These are phyloP conservation scores for Colaptes auratus DNA, from an alignment of 2,113 vertebrate species.

Conservation along the genomic window DNA sequence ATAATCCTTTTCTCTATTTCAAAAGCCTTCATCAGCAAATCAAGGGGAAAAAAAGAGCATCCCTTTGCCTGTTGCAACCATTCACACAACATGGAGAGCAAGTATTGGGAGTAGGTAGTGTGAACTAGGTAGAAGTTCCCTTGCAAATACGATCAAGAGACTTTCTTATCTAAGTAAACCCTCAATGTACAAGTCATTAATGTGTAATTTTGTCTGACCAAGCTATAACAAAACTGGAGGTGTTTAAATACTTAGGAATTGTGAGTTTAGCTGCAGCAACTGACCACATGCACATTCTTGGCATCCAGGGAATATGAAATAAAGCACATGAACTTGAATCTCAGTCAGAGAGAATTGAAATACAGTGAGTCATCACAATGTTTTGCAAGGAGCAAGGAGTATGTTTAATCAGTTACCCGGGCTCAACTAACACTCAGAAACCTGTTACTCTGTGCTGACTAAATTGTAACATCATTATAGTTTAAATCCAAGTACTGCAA, in stretches of 20 bases:
- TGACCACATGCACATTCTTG: neutral
- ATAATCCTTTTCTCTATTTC: neutral
- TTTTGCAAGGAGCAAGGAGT: neutral
- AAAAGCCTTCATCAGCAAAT: neutral
- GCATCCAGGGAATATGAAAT: neutral
- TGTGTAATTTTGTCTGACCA: neutral
- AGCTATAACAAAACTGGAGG: neutral
- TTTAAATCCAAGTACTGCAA: neutral
- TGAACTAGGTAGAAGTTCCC: neutral
- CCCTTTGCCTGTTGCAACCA: neutral
- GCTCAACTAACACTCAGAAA: neutral
- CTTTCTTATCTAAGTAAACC: neutral
- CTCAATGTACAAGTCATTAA: neutral
- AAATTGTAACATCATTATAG: neutral
- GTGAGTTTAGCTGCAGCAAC: neutral
- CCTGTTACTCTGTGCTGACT: neutral
- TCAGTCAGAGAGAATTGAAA: neutral
- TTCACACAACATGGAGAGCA: neutral
- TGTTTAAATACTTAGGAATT: neutral
- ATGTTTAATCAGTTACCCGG: neutral
- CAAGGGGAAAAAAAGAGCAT: neutral
- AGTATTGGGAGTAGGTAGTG: rapidly evolving
- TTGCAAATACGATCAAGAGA: neutral
- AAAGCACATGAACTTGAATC: neutral
- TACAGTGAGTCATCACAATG: neutral